Conservation (phyloP, 2,113 vertebrate genomes). For the Cricetomys ansorgei region DNA sequence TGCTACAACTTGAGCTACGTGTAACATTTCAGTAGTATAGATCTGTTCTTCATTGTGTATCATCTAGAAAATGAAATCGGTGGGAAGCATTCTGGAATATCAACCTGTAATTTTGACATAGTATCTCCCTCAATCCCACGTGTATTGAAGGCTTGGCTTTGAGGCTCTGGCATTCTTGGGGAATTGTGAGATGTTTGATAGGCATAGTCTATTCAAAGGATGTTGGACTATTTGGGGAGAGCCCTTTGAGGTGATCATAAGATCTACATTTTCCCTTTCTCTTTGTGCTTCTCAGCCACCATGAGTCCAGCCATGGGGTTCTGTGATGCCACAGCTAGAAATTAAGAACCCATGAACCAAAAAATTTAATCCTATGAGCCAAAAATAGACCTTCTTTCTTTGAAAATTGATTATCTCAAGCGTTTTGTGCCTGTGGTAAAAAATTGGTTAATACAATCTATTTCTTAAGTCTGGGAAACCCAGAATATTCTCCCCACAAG, state of each 20-base stretch:
- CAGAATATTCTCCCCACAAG: background rate
- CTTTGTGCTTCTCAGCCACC: background rate
- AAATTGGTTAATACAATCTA: background rate
- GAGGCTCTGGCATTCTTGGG: too few species aligned
- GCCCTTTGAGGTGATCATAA: background rate
- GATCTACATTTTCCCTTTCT: fast-evolving
- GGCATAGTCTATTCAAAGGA: background rate
- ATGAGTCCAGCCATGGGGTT: background rate
- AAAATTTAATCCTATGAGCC: background rate
- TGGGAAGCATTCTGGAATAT: background rate
- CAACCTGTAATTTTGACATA: too few species aligned
- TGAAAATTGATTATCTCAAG: background rate
- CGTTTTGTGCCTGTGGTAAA: background rate
- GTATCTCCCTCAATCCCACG: background rate
- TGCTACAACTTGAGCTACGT: background rate
- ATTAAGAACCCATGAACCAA: background rate
- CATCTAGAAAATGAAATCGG: background rate
- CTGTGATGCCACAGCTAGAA: background rate
- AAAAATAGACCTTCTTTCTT: background rate
- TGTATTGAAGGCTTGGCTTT: background rate
- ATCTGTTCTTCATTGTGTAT: background rate
- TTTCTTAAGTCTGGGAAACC: background rate
- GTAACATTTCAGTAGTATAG: background rate
- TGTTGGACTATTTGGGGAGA: background rate
- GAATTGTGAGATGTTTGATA: too few species aligned